Evolutionary conservation across 2,113 vertebrate genomes (phyloP), one percentile per base, ranked within the genome.

Genomic region (Callaeas wilsoni): DNA sequence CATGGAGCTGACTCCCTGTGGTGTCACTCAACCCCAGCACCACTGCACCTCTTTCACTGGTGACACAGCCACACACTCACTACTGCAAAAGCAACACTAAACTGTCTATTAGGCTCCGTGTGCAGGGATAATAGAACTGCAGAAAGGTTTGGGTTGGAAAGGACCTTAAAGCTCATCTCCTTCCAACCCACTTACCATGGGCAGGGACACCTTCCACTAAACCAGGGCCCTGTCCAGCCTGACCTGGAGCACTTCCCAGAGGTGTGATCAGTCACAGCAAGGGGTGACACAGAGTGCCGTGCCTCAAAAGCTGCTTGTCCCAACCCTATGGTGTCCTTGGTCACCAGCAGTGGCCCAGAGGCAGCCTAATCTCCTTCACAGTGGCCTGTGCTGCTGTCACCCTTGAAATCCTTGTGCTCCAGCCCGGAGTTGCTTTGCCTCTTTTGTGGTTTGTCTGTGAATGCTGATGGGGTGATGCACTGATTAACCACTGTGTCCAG

Each of bases 231-330:
- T 14, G n/a, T 32, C 57, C 67, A 32, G 0, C 30, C 20, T 41
- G 49, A 32, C 32, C 67, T 33, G 9, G 35, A 42, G 37, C 50
- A 8, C 26, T 59, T 49, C 67, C 37, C 52, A 33, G 44, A 18
- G 32, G 5, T 8, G 25, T 13, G 22, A 55, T 29, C 0, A 0
- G 33, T 62, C 53, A 7, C 65, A 75, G 44, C 0, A 0, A 62
- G 32, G 35, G 33, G 7, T 52, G 3, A 13, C 56, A 42, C 10
- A 3, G 37, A 39, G 44, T 18, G 14, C 57, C 30, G 37, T n/a
- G 9, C 39, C 46, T 35, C 60, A 22, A 37, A 80, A 33, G 5
- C 57, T 20, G 26, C 33, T 63, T 55, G 9, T 50, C 50, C 59
- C 46, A n/a, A 5, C 18, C 42, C 55, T 13, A 13, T 56, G 63